A percentile compares a stretch with the other conserved stretches of the same genome.
Evolutionary conservation across 2,888 invertebrate species (phyloP).

Genomic region (Drosophila imparisetae): DNA sequence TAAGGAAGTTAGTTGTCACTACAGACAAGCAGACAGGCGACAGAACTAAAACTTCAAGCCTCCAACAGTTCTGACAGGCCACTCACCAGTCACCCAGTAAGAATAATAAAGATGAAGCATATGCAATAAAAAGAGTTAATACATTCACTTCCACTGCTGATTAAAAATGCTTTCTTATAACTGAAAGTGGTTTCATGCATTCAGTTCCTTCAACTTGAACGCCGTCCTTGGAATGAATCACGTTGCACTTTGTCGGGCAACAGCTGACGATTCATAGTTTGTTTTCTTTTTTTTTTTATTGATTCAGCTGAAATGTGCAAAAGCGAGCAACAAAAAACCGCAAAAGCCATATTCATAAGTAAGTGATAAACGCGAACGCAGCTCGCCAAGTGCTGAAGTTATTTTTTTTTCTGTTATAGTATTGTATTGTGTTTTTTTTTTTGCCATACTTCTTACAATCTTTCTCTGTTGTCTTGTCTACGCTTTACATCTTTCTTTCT

Average conservation of each 20-base stretch:
- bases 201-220: background rate
- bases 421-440: slow-evolving; percentile 11
- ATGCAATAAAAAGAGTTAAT: background rate
- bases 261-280: slow-evolving; percentile 4
- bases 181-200: background rate
- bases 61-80: slow-evolving; percentile 3
- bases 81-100: slow-evolving; percentile 7
- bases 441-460: slow-evolving; percentile 25
- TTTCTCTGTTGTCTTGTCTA: slow-evolving; percentile 53
- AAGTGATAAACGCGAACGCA: slow-evolving; percentile 36
- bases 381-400: slow-evolving; percentile 21
- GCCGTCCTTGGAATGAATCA: slow-evolving; percentile 42
- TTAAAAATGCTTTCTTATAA: background rate
- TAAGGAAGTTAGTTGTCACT: slow-evolving; percentile 45
- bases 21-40: slow-evolving; percentile 3
- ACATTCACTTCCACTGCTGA: background rate
- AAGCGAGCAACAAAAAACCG: slow-evolving; percentile 17
- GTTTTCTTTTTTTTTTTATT: slow-evolving; percentile 37
- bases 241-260: slow-evolving; percentile 7
- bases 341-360: slow-evolving; percentile 28
- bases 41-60: background rate
- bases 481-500: slow-evolving; percentile 61
- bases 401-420: slow-evolving; percentile 6
- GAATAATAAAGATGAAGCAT: background rate
- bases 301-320: slow-evolving; percentile 30